phyloP scores from a whole-genome alignment of 2,113 vertebrate genomes.

The Malurus alboscapulatus region DNA sequence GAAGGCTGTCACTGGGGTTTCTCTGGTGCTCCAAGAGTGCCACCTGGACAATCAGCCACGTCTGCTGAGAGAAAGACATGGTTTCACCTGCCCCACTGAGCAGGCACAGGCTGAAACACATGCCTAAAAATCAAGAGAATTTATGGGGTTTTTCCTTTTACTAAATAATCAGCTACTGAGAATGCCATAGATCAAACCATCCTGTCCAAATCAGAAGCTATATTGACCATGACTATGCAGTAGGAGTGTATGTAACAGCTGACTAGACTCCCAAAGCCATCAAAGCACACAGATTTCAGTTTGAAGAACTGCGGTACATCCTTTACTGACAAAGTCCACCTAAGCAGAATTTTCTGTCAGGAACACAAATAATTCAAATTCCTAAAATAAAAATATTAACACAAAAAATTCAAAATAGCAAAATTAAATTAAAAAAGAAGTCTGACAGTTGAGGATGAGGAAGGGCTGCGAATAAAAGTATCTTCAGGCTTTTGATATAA shows the following conservation, averaged over 20 bases:
- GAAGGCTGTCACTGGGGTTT: not conserved
- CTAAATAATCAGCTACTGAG: not conserved
- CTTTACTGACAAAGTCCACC: not conserved
- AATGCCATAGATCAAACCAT: not conserved
- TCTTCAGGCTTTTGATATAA: not conserved
- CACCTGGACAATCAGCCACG: not conserved
- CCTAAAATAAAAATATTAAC: not conserved
- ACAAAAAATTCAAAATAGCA: not conserved
- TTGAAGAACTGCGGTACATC: not conserved
- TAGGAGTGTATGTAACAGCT: not conserved
- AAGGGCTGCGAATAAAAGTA: not conserved
- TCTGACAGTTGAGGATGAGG: not conserved
- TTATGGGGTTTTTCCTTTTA: not conserved
- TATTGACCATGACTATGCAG: not conserved
- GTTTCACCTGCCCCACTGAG: not conserved
- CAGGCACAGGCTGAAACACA: not conserved
- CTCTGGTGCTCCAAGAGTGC: not conserved
- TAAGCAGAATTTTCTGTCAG: not conserved
- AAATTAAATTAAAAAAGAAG: not conserved
- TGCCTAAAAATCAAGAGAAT: not conserved
- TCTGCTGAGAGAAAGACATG: not conserved
- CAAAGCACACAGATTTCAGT: not conserved
- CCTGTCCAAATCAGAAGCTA: not conserved
- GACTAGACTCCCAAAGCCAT: not conserved
- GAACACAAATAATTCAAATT: not conserved